Conservation (phyloP, 2,888 invertebrate species). For the Harpagoxenus sublaevis region DNA sequence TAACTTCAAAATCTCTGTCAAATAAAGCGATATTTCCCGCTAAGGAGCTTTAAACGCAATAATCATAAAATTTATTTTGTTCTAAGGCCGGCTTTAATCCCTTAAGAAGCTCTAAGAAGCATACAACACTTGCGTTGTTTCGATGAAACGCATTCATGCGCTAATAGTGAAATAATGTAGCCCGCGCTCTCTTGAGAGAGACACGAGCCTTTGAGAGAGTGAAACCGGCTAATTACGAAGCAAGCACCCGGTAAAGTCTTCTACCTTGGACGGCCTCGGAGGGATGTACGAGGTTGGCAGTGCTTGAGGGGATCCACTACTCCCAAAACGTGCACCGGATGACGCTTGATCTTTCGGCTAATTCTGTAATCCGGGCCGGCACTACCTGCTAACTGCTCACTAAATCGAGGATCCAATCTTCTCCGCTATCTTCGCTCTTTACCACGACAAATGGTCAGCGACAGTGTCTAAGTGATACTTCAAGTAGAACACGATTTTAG, state of each 20-base stretch:
- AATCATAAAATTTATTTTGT: not conserved
- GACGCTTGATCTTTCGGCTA: slow-evolving; percentile 79
- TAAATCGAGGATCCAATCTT: slow-evolving; percentile 84
- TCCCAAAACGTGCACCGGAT: slow-evolving; percentile 73
- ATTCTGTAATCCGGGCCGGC: slow-evolving; percentile 84
- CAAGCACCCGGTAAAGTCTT: slow-evolving; percentile 81
- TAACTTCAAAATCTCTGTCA: slow-evolving; percentile 18
- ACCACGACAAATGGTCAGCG: slow-evolving; percentile 47
- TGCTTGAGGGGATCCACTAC: slow-evolving; percentile 77
- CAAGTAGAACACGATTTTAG: not conserved
- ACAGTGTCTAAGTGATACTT: slow-evolving; percentile 36
- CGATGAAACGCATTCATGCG: slow-evolving; percentile 39
- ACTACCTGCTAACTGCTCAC: slow-evolving; percentile 83
- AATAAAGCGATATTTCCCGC: not conserved
- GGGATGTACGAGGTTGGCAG: slow-evolving; percentile 75
- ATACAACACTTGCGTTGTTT: not conserved
- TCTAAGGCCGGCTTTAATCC: not conserved
- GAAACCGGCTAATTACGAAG: slow-evolving; percentile 78
- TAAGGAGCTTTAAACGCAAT: not conserved
- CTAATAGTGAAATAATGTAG: slow-evolving; percentile 49
- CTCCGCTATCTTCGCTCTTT: slow-evolving; percentile 67
- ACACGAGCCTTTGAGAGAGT: slow-evolving; percentile 73
- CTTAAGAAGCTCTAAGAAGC: not conserved
- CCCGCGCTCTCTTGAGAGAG: slow-evolving; percentile 60
- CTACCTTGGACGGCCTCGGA: slow-evolving; percentile 76